phyloP scores from a whole-genome alignment of 1,140 invertebrate species.

The Pseudachorutes palmiensis region DNA sequence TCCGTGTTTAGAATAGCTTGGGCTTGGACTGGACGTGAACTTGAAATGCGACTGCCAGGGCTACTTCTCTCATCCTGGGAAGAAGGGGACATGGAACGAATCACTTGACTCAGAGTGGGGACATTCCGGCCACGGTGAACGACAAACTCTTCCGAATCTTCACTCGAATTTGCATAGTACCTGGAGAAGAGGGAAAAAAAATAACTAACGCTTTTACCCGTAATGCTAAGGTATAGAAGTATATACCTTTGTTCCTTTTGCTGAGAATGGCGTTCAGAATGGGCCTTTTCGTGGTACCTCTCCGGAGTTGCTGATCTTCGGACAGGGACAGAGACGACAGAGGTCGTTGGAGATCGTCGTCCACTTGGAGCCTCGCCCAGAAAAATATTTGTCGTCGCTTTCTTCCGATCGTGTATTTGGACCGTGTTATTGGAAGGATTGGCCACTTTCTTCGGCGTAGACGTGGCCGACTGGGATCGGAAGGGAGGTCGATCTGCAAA shows the following conservation, averaged over 20 bases:
- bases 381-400: slow-evolving; percentile 27
- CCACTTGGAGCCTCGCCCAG: slow-evolving; percentile 30
- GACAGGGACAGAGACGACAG: slow-evolving; percentile 34
- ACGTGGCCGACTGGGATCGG: slow-evolving; percentile 35
- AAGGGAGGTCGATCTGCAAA: slow-evolving; percentile 31
- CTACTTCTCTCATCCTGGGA: slow-evolving; percentile 38
- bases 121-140: slow-evolving; percentile 68
- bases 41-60: slow-evolving; percentile 36
- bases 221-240: neutral
- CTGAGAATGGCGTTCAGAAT: slow-evolving; percentile 32
- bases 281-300: slow-evolving; percentile 33
- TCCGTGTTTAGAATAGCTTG: slow-evolving; percentile 22
- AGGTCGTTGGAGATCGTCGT: slow-evolving; percentile 29
- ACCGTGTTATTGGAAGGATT: slow-evolving; percentile 17
- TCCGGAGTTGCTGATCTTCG: slow-evolving; percentile 32
- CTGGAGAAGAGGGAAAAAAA: slow-evolving; percentile 18
- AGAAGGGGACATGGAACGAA: slow-evolving; percentile 46
- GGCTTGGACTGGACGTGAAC: slow-evolving; percentile 21
- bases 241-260: slow-evolving; percentile 18
- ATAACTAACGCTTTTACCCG: neutral
- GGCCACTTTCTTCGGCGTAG: slow-evolving; percentile 29
- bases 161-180: slow-evolving; percentile 34
- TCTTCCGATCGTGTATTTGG: slow-evolving; percentile 29
- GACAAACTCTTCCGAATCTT: slow-evolving; percentile 58
- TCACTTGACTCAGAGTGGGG: slow-evolving; percentile 60